phyloP scores from a whole-genome alignment of 2,797 vertebrate genomes.

The Danio kyathit region DNA sequence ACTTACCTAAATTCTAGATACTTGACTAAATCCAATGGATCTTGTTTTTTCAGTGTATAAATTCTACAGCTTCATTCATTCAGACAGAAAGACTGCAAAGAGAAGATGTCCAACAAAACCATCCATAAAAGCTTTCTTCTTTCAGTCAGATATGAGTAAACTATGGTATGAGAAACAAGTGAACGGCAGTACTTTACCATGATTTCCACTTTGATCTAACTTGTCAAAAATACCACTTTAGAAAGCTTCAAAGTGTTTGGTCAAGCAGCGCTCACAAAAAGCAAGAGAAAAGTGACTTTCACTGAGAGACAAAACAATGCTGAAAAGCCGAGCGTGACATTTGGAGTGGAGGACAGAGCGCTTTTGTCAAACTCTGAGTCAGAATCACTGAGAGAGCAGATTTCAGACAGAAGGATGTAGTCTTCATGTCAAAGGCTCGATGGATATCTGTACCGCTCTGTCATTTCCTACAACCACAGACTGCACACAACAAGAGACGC shows the following conservation, averaged over 20 bases:
- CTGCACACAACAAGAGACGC: slow-evolving; percentile 27
- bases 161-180: neutral
- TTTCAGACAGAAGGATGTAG: neutral
- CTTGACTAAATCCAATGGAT: no score
- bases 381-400: neutral
- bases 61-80: neutral
- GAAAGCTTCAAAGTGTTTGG: slow-evolving; percentile 5
- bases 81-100: neutral
- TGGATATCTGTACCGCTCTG: slow-evolving; percentile 1
- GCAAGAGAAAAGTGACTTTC: neutral
- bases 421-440: slow-evolving; percentile 3
- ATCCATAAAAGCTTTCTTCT: neutral
- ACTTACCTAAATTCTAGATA: no score
- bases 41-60: no score
- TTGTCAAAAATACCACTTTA: neutral
- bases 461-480: slow-evolving; percentile 38
- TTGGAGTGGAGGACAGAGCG: slow-evolving; percentile 20
- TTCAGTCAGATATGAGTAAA: neutral
- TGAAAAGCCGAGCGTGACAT: slow-evolving; percentile 25
- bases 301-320: neutral
- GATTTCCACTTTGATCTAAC: neutral
- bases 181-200: neutral
- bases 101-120: neutral
- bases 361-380: slow-evolving; percentile 28
- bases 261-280: slow-evolving; percentile 19